Conservation (phyloP, 2,888 invertebrate genomes). For the Hoplodrina ambigua region DNA sequence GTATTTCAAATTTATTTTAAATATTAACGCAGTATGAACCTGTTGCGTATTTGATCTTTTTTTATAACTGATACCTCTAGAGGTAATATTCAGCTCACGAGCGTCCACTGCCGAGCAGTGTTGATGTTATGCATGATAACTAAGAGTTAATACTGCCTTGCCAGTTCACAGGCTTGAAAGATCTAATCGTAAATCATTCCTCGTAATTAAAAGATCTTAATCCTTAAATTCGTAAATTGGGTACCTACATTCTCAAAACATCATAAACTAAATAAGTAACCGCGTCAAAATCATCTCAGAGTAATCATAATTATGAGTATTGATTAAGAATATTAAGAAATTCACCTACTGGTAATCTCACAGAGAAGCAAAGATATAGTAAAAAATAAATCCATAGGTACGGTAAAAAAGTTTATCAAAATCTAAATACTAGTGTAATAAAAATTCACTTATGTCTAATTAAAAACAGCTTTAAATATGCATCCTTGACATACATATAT, state of each 20-base stretch:
- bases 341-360: neutral
- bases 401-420: neutral
- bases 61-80: conserved; percentile 37
- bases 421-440: conserved; percentile 1
- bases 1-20: conserved; percentile 16
- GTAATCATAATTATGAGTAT: too few species aligned
- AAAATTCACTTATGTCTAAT: conserved; percentile 13
- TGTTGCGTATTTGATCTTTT: conserved; percentile 51
- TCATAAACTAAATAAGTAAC: too few species aligned
- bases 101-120: conserved; percentile 33
- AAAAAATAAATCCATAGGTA: neutral
- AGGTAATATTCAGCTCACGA: conserved; percentile 40
- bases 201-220: neutral
- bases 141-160: conserved; percentile 32
- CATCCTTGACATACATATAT: conserved; percentile 51
- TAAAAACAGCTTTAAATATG: conserved; percentile 36
- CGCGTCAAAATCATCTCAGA: too few species aligned
- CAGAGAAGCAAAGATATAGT: neutral
- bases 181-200: neutral
- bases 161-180: neutral
- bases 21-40: conserved; percentile 34
- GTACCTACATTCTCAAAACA: too few species aligned
- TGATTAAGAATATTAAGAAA: too few species aligned
- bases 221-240: neutral
- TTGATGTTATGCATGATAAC: conserved; percentile 44